Evolutionary conservation across 2,797 vertebrate species (phyloP), one percentile per base, ranked within the genome.

Genomic region (Cuniculus paca): DNA sequence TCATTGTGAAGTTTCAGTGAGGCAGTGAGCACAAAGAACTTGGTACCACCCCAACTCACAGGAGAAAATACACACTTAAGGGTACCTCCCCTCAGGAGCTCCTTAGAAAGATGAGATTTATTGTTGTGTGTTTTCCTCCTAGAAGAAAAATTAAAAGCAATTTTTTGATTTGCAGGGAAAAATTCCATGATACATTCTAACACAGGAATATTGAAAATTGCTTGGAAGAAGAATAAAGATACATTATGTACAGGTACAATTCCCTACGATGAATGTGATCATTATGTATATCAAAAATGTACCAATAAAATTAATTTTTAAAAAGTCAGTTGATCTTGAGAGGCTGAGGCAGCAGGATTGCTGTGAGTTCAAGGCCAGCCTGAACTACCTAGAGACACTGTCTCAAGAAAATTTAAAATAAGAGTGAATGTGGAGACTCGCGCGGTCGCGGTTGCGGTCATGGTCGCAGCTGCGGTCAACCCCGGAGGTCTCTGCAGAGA

Each of bases 41-140:
- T 34, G 19, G 20, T 36, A 54, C 5, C 26, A 39, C 12, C 20
- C n/a, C 39, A 45, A 42, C 22, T 24, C 0, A 0, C 7, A 0
- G 16, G 34, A 60, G 19, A 6, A 78, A 90, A 80, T 4, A 17
- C 20, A n/a, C 17, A 17, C 58, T 74, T 28, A 50, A 84, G 70
- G 42, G 24, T 39, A 52, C 22, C 0, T 22, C 36, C 70, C 56
- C 42, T 56, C 2, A 80, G 84, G 81, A 75, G 14, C 26, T 89
- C 58, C 68, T 81, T 50, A 75, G 61, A 89, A 56, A 87, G 77
- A 48, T 82, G 39, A 90, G 63, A 82, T 70, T 36, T 52, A 12
- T 60, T 52, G 16, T 68, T 14, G 14, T 3, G 1, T 2, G 2
- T 90, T 70, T 77, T 70, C 45, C 75, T 2, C 5, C 1, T 9